Evolutionary conservation across 2,113 vertebrate species (phyloP).

Genomic region (Saccopteryx leptura): DNA sequence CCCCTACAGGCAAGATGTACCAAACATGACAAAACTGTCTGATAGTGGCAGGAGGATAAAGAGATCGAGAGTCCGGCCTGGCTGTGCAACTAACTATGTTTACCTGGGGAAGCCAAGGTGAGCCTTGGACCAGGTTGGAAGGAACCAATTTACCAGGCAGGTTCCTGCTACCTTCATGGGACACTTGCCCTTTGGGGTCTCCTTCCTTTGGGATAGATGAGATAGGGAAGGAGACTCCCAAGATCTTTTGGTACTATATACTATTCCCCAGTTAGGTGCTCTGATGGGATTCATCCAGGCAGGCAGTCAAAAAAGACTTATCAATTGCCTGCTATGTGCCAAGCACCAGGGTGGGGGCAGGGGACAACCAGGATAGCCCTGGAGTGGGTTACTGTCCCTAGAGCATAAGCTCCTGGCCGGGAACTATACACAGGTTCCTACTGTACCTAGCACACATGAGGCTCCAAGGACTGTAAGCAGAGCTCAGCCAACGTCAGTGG

Average conservation of each 20-base stretch:
- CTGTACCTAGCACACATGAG: not conserved
- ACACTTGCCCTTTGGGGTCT: not conserved
- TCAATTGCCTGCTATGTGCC: not conserved
- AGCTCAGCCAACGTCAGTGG: not conserved
- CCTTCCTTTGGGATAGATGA: not conserved
- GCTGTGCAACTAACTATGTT: not conserved
- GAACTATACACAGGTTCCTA: not conserved
- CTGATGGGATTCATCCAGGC: not conserved
- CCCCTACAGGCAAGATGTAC: not conserved
- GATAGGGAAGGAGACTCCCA: not conserved
- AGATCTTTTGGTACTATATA: not conserved
- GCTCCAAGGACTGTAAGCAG: not conserved
- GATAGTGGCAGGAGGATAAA: not conserved
- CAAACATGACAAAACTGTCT: conserved; percentile 5
- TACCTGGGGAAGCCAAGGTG: not conserved
- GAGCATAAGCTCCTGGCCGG: not conserved
- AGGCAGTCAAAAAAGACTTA: not conserved
- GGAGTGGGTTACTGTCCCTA: not conserved
- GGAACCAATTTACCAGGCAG: not conserved
- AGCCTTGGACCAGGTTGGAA: not conserved
- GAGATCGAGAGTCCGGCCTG: not conserved
- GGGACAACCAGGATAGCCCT: not conserved
- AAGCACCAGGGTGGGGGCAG: not conserved
- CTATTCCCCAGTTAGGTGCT: not conserved
- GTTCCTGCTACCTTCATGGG: not conserved